Base-by-base conservation (phyloP, 2,113 vertebrate species). In the Prunella fulvescens region DNA sequence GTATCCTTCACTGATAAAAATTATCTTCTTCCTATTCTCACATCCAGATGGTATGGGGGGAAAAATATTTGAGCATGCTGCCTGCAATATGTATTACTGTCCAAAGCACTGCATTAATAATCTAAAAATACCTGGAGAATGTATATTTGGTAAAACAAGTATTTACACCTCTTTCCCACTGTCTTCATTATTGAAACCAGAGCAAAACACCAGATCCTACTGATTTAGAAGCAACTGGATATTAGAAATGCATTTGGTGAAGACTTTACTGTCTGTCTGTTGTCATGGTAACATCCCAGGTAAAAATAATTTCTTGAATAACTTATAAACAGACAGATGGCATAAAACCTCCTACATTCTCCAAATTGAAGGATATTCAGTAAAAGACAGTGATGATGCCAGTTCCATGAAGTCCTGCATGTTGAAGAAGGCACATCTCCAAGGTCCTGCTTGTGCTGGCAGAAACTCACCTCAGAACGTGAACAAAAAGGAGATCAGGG, bases 271-370 rank as follows among this genome's bases (percentile, higher is more conserved):
- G 81, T 74, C 80, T 77, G 96, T 95, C 95, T 95, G 93, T 97
- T 95, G 95, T 87, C 95, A 97, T 95, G 73, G 96, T 37, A 90
- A 96, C 95, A 45, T 87, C 39, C 62, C 96, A 97, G 95, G 96
- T 97, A 96, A 96, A 97, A 95, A 96, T 94, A 94, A 93, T 90
- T 90, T 57, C 90, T 82, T 80, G 84, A 94, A 81, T 88, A 92
- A 76, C 88, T 95, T 91, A 64, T 57, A 89, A 97, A 95, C 92
- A 91, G 87, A 80, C 95, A 96, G 95, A 95, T 92, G 90, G 96
- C 76, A 94, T 14, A 66, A 94, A 95, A 22, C 91, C 80, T 88
- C 95, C 94, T 12, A 90, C 88, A 0, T 76, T 66, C 90, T 82
- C 47, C 76, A 81, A 60, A 81, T 1, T 62, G 69, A 77, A 88